Percentiles rank a stretch among this genome's conserved stretches.
Evolutionary conservation across 2,113 vertebrate genomes (phyloP).

Genomic region (Coreoperca whiteheadi): DNA sequence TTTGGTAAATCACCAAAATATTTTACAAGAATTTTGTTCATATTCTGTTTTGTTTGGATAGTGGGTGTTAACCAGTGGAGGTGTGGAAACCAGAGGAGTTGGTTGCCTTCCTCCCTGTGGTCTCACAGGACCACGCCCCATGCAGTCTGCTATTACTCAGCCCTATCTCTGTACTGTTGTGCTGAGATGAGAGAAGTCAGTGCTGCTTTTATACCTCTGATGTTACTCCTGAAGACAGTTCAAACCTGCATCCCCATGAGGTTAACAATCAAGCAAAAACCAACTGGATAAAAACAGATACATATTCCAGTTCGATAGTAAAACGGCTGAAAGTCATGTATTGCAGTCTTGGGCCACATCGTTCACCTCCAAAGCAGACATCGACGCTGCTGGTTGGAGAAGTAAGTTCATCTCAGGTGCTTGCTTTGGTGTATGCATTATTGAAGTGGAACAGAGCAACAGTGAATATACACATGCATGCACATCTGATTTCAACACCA

Average conservation of each 20-base stretch:
- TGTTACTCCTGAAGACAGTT: not conserved
- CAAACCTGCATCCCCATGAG: not conserved
- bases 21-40: too few relatives aligned
- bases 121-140: too few relatives aligned
- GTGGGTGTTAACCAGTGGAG: too few relatives aligned
- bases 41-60: too few relatives aligned
- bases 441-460: slow-evolving; percentile 8
- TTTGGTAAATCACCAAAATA: too few relatives aligned
- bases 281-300: not conserved
- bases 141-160: not conserved
- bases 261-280: too few relatives aligned
- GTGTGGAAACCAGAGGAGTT: too few relatives aligned
- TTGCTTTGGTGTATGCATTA: slow-evolving; percentile 11
- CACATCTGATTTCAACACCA: not conserved
- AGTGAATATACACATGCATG: slow-evolving; percentile 24
- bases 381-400: too few relatives aligned
- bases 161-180: not conserved
- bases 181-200: not conserved
- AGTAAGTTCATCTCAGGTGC: slow-evolving; percentile 8
- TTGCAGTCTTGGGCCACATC: not conserved
- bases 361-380: not conserved
- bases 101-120: too few relatives aligned
- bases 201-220: not conserved
- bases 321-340: too few relatives aligned
- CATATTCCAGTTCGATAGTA: too few relatives aligned